Base-by-base conservation (phyloP, 2,797 vertebrate genomes). In the Rhabdophis nuchalis region DNA sequence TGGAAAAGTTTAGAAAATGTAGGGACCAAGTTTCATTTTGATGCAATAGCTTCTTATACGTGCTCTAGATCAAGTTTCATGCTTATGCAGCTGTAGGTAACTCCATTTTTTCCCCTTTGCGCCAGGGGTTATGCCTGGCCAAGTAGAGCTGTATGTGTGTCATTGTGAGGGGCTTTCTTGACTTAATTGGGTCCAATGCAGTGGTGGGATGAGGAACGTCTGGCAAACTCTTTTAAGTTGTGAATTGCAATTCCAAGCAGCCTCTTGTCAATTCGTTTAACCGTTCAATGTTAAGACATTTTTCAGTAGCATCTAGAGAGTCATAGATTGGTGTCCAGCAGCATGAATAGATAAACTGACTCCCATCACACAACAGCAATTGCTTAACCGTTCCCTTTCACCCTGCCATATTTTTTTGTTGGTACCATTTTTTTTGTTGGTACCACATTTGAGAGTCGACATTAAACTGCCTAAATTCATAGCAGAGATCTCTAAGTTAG, bases 21-120 rank as follows among this genome's bases (percentile, higher is more conserved):
- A 52, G 50, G 14, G 25, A 56, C 27, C 20, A 77, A 60, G 8
- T 36, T 87, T 60, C 60, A 23, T 25, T 20, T n/a, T 25, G 6
- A 29, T 57, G 14, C 52, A 72, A 20, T 18, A 3, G 6, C 7
- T 27, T 41, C 61, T 50, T 32, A 52, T 11, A 32, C 7, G 10
- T 58, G 56, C 11, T 2, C 20, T 89, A 57, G 36, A 3, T 11
- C 64, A 4, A 25, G 12, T 25, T 25, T 68, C 41, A 10, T 23
- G 6, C 32, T 77, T 20, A 20, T 4, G 23, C 9, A 50, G 29
- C 89, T 85, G 18, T 41, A 36, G 12, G 13, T 32, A 7, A 14
- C 23, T 8, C 53, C 1, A 0, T 1, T 6, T 32, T 60, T 68
- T 85, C 1, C 0, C 0, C 5, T 46, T 56, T 56, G 16, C 20